phyloP scores from a whole-genome alignment of 1,140 invertebrate genomes.

The Dendrolimus kikuchii region DNA sequence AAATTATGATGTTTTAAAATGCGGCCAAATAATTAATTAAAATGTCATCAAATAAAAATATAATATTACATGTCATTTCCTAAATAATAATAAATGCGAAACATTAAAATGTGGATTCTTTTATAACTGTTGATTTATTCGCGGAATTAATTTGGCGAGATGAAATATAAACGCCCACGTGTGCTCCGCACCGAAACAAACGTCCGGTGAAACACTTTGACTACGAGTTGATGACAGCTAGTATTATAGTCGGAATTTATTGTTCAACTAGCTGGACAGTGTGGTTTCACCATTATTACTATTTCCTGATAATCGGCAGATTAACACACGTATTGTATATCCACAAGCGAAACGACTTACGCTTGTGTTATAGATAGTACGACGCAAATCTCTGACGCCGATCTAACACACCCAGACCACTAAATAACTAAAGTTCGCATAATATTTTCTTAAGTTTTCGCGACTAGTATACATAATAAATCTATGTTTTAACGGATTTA shows the following conservation, averaged over 20 bases:
- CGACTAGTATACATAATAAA: no score
- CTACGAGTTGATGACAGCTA: neutral
- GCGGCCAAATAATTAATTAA: neutral
- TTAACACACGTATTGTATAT: no score
- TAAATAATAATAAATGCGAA: neutral
- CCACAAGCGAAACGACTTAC: no score
- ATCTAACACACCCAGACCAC: no score
- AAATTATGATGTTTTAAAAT: neutral
- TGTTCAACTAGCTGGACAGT: conserved; percentile 8
- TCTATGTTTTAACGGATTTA: no score
- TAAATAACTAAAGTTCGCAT: no score
- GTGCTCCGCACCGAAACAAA: conserved; percentile 1
- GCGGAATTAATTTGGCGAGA: conserved; percentile 32
- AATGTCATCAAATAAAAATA: conserved; percentile 7
- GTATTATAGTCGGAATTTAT: neutral
- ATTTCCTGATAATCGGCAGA: no score
- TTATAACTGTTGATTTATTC: conserved; percentile 23
- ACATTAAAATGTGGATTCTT: conserved; percentile 5
- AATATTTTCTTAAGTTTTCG: no score
- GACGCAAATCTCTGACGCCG: no score
- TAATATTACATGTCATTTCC: conserved; percentile 12
- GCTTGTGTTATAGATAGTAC: no score
- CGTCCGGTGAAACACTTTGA: conserved; percentile 10
- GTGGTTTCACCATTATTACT: no score
- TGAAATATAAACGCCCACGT: conserved; percentile 26